Conservation (phyloP, 2,113 vertebrate species). For the Oreochromis niloticus region DNA sequence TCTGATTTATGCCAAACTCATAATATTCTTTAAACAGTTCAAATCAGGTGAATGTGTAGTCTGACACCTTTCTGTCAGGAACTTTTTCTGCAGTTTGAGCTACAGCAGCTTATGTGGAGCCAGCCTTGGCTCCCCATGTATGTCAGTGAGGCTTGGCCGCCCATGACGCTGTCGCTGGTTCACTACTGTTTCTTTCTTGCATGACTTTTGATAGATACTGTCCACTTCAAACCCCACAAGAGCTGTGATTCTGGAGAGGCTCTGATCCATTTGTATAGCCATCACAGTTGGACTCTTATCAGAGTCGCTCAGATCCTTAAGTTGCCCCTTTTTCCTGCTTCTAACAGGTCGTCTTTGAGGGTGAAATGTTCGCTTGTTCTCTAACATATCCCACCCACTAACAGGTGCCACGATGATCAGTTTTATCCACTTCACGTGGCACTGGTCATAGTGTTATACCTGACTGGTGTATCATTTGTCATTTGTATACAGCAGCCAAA, state of each 20-base stretch:
- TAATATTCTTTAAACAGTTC: fast-evolving
- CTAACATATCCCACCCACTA: background rate
- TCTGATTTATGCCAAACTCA: background rate
- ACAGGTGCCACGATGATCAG: background rate
- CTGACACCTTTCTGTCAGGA: fast-evolving
- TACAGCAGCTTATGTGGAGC: background rate
- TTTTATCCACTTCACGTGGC: background rate
- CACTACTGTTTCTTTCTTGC: background rate
- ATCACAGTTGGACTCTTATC: background rate
- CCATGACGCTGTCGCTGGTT: background rate
- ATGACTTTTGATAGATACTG: background rate
- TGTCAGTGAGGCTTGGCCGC: background rate
- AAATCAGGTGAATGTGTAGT: background rate
- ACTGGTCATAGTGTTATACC: background rate
- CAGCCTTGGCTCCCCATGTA: fast-evolving
- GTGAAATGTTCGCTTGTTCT: background rate
- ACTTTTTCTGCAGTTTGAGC: background rate
- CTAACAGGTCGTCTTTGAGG: background rate
- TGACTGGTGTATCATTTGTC: background rate
- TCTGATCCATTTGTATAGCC: background rate
- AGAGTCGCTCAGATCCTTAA: background rate
- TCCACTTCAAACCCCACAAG: background rate
- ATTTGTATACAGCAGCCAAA: background rate
- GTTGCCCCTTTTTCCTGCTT: background rate
- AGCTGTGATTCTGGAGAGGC: background rate